Evolutionary conservation across 64 coral and sea anemone genomes (phyloP).

Genomic region (Montipora cactus): DNA sequence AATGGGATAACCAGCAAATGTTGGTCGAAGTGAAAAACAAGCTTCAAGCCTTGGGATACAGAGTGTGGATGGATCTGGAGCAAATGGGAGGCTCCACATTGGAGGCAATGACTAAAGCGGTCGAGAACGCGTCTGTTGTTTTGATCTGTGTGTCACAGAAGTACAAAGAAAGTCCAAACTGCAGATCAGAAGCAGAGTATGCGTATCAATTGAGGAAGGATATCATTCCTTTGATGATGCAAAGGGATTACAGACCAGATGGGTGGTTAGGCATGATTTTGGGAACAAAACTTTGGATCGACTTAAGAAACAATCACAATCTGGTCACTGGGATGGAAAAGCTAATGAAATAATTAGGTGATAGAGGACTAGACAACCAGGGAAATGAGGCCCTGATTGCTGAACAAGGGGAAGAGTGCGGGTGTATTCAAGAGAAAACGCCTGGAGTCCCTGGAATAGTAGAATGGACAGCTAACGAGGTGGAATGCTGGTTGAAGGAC

Average conservation of each 20-base stretch:
- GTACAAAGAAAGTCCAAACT: conserved; percentile 82
- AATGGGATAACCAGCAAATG: conserved; percentile 67
- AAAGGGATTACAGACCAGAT: conserved; percentile 44
- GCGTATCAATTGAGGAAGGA: conserved; percentile 72
- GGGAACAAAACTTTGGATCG: conserved; percentile 38
- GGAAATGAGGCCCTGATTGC: neutral
- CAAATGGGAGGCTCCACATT: conserved; percentile 79
- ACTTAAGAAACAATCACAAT: conserved; percentile 54
- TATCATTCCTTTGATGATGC: conserved; percentile 59
- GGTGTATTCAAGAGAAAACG: neutral
- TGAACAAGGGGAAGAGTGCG: neutral
- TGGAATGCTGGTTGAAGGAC: conserved; percentile 66
- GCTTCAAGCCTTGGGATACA: conserved; percentile 56
- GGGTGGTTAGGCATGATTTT: conserved; percentile 60
- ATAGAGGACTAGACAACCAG: neutral
- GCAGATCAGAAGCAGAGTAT: conserved; percentile 76
- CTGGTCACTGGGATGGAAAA: neutral
- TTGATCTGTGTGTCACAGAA: conserved; percentile 62
- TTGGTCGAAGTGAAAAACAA: conserved; percentile 72
- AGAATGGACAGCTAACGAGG: conserved; percentile 51
- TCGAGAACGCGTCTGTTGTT: conserved; percentile 69
- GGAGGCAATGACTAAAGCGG: conserved; percentile 69
- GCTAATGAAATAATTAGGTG: conserved; percentile 30
- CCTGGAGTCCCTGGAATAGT: neutral
- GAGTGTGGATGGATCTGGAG: conserved; percentile 84